Percentiles rank a stretch among this genome's conserved stretches.
Evolutionary conservation across 2,113 vertebrate species (phyloP).

Genomic region (Telmatochromis sp.): DNA sequence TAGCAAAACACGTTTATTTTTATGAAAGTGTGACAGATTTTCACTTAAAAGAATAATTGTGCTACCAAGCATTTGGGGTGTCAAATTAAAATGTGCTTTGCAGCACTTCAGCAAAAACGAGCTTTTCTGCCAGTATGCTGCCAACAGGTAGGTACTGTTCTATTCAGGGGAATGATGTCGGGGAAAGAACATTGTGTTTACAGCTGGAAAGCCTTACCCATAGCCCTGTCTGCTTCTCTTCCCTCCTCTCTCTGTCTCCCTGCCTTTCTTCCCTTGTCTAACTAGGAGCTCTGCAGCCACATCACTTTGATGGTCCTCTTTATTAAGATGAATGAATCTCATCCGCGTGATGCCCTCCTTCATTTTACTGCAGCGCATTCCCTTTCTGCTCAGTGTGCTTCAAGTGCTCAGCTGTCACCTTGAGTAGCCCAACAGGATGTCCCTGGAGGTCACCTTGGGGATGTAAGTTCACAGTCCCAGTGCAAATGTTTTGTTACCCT

Average conservation of each 20-base stretch:
- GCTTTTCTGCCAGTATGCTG: constrained; percentile 8
- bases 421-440: constrained; percentile 33
- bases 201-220: constrained; percentile 1
- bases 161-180: constrained; percentile 4
- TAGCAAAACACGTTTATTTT: background rate
- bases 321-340: constrained; percentile 63
- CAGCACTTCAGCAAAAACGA: constrained; percentile 20
- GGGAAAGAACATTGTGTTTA: constrained; percentile 31
- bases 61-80: background rate
- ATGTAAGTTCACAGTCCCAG: constrained; percentile 28
- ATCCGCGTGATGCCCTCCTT: constrained; percentile 21
- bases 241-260: constrained; percentile 21
- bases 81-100: constrained; percentile 37
- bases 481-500: constrained; percentile 40
- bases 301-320: constrained; percentile 55
- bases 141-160: constrained; percentile 43
- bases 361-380: constrained; percentile 27
- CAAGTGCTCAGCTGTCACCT: constrained; percentile 42
- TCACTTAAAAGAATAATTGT: constrained; percentile 27
- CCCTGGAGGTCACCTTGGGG: constrained; percentile 55
- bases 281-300: constrained; percentile 39
- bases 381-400: background rate
- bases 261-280: constrained; percentile 25
- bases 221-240: background rate
- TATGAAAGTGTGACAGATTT: constrained; percentile 18